Percentiles rank a stretch among this genome's conserved stretches.
These are phyloP conservation scores for Anguilla japonica DNA, from an alignment of 2,113 vertebrate genomes.

Conservation along the genomic window DNA sequence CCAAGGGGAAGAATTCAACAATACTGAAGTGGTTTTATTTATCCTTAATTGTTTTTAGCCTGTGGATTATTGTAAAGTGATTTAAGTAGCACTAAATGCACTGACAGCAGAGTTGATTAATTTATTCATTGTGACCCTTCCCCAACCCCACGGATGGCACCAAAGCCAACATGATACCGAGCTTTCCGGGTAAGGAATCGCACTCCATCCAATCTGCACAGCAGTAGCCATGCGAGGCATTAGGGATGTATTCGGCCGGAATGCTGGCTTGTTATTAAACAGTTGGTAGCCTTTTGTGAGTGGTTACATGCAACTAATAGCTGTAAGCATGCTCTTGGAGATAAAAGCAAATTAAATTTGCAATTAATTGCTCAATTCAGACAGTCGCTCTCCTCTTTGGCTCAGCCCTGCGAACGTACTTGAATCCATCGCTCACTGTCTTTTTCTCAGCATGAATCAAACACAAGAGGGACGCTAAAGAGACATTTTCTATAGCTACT, in stretches of 20 bases:
- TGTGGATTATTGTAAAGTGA: slow-evolving; percentile 55
- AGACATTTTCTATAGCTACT: slow-evolving; percentile 20
- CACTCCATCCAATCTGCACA: not conserved
- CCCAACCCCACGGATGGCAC: slow-evolving; percentile 12
- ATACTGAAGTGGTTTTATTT: slow-evolving; percentile 57
- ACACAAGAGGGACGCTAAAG: slow-evolving; percentile 17
- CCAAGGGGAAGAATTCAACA: slow-evolving; percentile 42
- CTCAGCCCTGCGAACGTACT: not conserved
- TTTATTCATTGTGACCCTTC: slow-evolving; percentile 48
- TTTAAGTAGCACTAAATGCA: slow-evolving; percentile 50
- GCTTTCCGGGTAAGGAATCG: not conserved
- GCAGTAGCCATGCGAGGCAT: not conserved
- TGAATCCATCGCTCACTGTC: slow-evolving; percentile 12
- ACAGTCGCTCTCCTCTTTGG: not conserved
- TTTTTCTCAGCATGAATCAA: slow-evolving; percentile 25
- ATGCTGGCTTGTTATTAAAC: not conserved
- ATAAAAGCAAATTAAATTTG: not conserved
- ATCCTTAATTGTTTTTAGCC: slow-evolving; percentile 63
- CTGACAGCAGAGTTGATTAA: slow-evolving; percentile 57
- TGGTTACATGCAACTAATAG: not conserved
- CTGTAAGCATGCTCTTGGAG: not conserved
- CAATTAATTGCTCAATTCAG: not conserved
- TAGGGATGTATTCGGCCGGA: not conserved
- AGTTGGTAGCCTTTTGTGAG: not conserved
- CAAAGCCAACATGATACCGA: not conserved